Conservation (phyloP, 2,113 vertebrate genomes). For the Rhagologus leucostigma region DNA sequence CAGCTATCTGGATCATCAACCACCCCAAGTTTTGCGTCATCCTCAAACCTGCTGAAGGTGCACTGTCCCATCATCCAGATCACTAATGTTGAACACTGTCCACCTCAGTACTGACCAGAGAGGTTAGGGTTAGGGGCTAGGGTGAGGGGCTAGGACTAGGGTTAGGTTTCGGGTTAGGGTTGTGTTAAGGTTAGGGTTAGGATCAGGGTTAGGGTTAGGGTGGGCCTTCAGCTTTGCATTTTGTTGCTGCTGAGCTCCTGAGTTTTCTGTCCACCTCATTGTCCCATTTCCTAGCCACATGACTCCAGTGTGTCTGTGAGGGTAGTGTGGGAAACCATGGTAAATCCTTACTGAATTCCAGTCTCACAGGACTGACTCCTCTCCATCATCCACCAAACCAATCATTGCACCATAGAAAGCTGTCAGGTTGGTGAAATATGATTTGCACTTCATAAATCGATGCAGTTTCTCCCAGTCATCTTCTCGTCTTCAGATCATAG, state of each 20-base stretch:
- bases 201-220: too few relatives aligned
- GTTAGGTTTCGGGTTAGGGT: not conserved
- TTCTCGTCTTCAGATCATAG: not conserved
- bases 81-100: too few relatives aligned
- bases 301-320: not conserved
- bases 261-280: not conserved
- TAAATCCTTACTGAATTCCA: not conserved
- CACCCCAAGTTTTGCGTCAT: not conserved
- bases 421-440: not conserved
- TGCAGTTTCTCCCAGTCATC: not conserved
- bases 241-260: not conserved
- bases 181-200: rapidly evolving
- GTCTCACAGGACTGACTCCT: not conserved
- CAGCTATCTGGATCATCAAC: not conserved
- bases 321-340: rapidly evolving
- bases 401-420: not conserved
- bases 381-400: not conserved
- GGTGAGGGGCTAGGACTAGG: too few relatives aligned
- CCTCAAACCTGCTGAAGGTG: not conserved
- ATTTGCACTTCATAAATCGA: not conserved
- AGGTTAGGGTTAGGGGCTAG: rapidly evolving
- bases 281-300: too few relatives aligned
- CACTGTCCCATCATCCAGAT: not conserved
- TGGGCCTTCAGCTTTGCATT: not conserved
- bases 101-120: not conserved